A percentile compares a stretch with the other conserved stretches of the same genome.
Evolutionary conservation across 2,888 invertebrate species (phyloP).

Genomic region (Scaptomyza caliginosa): DNA sequence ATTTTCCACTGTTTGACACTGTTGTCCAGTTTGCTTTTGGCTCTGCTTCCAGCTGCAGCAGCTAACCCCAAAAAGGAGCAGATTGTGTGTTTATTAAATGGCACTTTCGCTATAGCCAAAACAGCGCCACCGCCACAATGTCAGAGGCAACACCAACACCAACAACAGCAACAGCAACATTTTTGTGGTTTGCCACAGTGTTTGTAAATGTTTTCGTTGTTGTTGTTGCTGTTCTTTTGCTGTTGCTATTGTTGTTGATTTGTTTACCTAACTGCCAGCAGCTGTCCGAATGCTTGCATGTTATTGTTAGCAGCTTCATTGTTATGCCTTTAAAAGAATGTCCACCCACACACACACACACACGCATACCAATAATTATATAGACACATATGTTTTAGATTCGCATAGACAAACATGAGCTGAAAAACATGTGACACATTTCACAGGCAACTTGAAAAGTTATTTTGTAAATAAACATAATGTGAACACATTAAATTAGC

Average conservation of each 20-base stretch:
- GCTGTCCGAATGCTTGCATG: constrained; percentile 44
- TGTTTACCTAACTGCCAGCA: constrained; percentile 55
- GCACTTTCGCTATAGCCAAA: constrained; percentile 21
- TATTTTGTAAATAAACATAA: constrained; percentile 23
- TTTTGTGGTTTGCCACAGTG: constrained; percentile 48
- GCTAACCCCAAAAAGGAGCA: constrained; percentile 2
- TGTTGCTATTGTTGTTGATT: constrained; percentile 33
- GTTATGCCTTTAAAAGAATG: constrained; percentile 53
- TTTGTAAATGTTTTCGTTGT: constrained; percentile 61
- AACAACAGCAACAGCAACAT: no score
- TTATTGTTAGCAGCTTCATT: constrained; percentile 60
- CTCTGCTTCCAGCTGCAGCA: constrained; percentile 13
- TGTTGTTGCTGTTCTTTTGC: constrained; percentile 16
- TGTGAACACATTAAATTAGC: constrained; percentile 26
- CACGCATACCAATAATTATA: not conserved
- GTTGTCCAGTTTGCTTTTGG: constrained; percentile 35
- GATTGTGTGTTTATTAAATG: constrained; percentile 44
- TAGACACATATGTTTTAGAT: constrained; percentile 19
- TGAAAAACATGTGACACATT: constrained; percentile 46
- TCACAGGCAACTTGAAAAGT: constrained; percentile 42
- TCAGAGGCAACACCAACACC: constrained; percentile 22
- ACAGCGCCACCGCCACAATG: constrained; percentile 26
- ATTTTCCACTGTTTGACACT: constrained; percentile 46
- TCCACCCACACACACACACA: not conserved
- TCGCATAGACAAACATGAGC: constrained; percentile 22